Evolutionary conservation across 23 tunicate species (phyloP).

Genomic region (Pegea sp.): DNA sequence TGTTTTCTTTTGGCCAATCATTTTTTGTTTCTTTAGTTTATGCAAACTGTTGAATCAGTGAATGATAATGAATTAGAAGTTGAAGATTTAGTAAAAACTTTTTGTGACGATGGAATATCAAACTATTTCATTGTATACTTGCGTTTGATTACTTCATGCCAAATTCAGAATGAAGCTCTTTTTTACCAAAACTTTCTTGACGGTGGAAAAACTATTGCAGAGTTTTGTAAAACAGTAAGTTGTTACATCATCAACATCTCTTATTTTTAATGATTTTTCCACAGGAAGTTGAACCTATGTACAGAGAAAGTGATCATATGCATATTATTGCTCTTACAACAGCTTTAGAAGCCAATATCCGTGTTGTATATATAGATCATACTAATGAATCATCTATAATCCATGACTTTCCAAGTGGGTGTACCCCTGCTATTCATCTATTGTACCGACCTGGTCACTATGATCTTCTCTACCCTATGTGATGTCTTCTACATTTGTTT

Average conservation of each 20-base stretch:
- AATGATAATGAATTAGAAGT: conserved; percentile 4
- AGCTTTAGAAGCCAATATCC: conserved; percentile 30
- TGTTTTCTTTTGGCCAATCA: neutral
- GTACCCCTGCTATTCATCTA: conserved; percentile 45
- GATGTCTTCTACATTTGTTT: too few relatives aligned
- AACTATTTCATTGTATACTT: conserved; percentile 76
- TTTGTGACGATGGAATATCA: conserved; percentile 62
- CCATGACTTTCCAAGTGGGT: conserved; percentile 78
- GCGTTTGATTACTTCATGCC: conserved; percentile 59
- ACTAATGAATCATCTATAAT: conserved; percentile 17
- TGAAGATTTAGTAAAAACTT: conserved; percentile 19
- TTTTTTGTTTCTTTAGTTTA: conserved; percentile 32
- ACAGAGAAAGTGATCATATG: conserved; percentile 75
- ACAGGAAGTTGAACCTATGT: conserved; percentile 93
- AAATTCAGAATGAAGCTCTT: conserved; percentile 34
- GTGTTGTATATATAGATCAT: conserved; percentile 79
- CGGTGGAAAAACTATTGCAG: conserved; percentile 40
- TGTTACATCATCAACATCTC: neutral
- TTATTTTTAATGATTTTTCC: neutral
- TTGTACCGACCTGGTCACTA: conserved; percentile 81
- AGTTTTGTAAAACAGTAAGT: conserved; percentile 75
- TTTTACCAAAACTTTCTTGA: conserved; percentile 66
- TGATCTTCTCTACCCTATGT: conserved; percentile 61
- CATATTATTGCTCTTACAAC: conserved; percentile 59
- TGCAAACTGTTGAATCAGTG: conserved; percentile 31